A percentile compares a stretch with the other conserved stretches of the same genome.
These are phyloP conservation scores for Avahi laniger DNA, from an alignment of 2,797 vertebrate species.

Conservation along the genomic window DNA sequence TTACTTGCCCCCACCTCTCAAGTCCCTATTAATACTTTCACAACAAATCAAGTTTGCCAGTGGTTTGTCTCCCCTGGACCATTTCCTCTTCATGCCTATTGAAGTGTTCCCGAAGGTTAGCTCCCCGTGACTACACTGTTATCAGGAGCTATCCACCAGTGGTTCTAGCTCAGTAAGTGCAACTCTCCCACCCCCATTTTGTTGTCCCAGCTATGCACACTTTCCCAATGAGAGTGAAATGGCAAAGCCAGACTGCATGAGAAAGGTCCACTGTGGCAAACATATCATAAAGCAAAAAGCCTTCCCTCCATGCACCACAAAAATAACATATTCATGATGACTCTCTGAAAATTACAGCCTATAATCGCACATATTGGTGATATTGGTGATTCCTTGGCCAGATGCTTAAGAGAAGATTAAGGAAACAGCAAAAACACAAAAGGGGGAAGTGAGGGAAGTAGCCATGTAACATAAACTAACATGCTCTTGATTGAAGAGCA, in stretches of 20 bases:
- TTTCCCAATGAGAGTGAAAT: neutral
- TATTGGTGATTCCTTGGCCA: neutral
- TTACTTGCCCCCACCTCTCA: neutral
- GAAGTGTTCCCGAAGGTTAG: neutral
- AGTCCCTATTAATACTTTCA: neutral
- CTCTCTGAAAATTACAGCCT: neutral
- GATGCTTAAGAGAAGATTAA: neutral
- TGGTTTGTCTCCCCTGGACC: neutral
- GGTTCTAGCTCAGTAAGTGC: neutral
- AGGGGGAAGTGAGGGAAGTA: too few relatives aligned
- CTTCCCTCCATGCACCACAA: neutral
- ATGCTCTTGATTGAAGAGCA: neutral
- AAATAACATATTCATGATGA: too few relatives aligned
- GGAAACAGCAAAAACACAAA: neutral
- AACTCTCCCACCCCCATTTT: neutral
- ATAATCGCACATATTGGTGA: neutral
- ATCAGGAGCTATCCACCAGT: neutral
- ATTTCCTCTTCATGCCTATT: neutral
- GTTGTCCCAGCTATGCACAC: neutral
- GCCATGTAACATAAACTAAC: accelerated
- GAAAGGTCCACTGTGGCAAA: neutral
- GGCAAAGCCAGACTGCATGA: neutral
- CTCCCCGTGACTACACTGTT: neutral
- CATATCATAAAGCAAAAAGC: neutral
- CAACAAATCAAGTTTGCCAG: neutral